Conservation (phyloP, 1,140 invertebrate species). For the Listronotus oregonensis region DNA sequence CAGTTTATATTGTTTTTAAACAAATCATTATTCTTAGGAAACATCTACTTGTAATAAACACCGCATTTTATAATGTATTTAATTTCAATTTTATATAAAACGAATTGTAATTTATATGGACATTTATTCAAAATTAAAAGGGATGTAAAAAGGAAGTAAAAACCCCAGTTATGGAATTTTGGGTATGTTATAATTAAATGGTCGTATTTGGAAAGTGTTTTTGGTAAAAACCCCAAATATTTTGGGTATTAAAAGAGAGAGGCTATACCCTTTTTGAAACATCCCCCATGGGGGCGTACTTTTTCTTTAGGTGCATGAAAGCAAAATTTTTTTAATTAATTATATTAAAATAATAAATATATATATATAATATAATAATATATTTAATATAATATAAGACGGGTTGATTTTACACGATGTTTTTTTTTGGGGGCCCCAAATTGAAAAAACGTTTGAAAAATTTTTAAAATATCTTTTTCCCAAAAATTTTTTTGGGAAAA, state of each 20-base stretch:
- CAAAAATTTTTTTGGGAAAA: too few relatives aligned
- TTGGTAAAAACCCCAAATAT: conserved; percentile 5
- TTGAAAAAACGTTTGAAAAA: too few relatives aligned
- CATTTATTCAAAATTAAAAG: conserved; percentile 32
- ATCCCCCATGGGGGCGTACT: too few relatives aligned
- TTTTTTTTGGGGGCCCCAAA: too few relatives aligned
- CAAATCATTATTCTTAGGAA: conserved; percentile 18
- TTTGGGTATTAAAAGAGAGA: not conserved
- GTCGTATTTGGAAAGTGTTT: conserved; percentile 23
- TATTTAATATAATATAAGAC: too few relatives aligned
- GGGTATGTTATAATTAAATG: conserved; percentile 26
- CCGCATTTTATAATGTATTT: conserved; percentile 23
- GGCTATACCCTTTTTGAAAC: too few relatives aligned
- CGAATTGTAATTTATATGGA: conserved; percentile 32
- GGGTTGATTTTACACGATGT: too few relatives aligned
- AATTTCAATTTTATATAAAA: conserved; percentile 35
- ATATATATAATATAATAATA: too few relatives aligned
- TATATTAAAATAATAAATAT: too few relatives aligned
- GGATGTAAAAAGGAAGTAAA: conserved; percentile 35
- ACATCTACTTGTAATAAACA: conserved; percentile 19
- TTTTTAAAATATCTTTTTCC: too few relatives aligned
- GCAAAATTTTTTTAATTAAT: too few relatives aligned
- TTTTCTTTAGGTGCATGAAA: too few relatives aligned
- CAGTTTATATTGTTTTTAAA: conserved; percentile 29
- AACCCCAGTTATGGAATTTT: conserved; percentile 36